phyloP scores from a whole-genome alignment of 2,113 vertebrate species.

The Burhinus bistriatus region DNA sequence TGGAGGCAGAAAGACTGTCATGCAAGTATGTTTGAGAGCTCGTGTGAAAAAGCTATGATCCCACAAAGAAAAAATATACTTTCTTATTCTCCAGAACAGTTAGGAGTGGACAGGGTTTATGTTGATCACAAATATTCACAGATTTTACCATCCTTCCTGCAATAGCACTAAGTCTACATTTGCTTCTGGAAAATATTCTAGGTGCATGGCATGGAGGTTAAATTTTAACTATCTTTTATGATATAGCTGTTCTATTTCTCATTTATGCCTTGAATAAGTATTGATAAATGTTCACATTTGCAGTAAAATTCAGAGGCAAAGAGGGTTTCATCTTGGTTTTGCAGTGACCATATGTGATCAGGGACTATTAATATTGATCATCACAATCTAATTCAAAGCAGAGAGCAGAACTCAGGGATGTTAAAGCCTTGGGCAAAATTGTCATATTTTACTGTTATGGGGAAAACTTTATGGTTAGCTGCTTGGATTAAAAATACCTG shows the following conservation, averaged over 20 bases:
- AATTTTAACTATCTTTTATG: conserved; percentile 34
- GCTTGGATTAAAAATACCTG: conserved; percentile 19
- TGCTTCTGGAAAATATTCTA: conserved; percentile 1
- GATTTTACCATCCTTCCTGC: background rate
- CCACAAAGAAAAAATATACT: background rate
- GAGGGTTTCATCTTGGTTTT: conserved; percentile 9
- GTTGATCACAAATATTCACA: background rate
- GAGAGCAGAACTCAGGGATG: background rate
- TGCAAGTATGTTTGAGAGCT: background rate
- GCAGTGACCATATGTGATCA: conserved; percentile 11
- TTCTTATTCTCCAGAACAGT: background rate
- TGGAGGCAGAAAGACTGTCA: background rate
- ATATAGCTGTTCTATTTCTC: conserved; percentile 11
- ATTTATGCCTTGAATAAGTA: background rate
- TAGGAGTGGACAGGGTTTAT: background rate
- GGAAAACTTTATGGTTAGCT: conserved; percentile 5
- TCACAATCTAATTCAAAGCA: conserved; percentile 24
- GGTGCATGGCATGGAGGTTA: background rate
- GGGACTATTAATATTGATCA: conserved; percentile 58
- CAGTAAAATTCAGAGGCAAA: conserved; percentile 24
- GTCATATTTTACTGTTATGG: conserved; percentile 16
- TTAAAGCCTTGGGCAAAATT: conserved; percentile 9
- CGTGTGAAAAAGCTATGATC: background rate
- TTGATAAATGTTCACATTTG: conserved; percentile 44
- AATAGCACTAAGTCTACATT: background rate